Evolutionary conservation across 2,888 invertebrate genomes (phyloP), one percentile per base, ranked within the genome.

Genomic region (Agrilus cyanescens): DNA sequence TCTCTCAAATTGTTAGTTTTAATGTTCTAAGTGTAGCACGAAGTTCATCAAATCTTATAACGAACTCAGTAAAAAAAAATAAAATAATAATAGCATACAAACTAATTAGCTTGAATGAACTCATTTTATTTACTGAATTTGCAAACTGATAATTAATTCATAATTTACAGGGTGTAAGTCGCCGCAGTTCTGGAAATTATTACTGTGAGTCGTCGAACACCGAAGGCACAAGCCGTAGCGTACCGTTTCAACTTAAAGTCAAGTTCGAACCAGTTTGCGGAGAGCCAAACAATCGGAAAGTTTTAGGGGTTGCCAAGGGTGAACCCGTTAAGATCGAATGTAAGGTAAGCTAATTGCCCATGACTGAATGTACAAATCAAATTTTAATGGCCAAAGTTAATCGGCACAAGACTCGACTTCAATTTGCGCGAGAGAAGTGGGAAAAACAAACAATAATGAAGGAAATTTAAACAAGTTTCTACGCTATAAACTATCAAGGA

Each of bases 181-280:
- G 85, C 35, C 72, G 72, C 43, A 76, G 80, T 37, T 80, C 82
- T 4, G 85, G 85, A 1, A 71, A 76, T 37, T 87, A 87, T 67
- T 80, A 81, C 41, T 87, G 86, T 60, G 78, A 82, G 30, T 86
- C 84, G 3, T 78, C 80, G 52, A 87, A 86, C 65, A 74, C 75
- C 54, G 77, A 86, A 54, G 86, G 87, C 12, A 83, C 83, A 54
- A 82, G 85, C 0, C 76, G 76, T 50, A 85, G 85, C 60, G 81
- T 81, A 46, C 74, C 75, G 4, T 74, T 86, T 37, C 71, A 77
- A 53, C 67, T 87, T 55, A 80, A 83, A 62, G 82, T 87, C 43
- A 85, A 85, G 68, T 86, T 60, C 50, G 69, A 71, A 45, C 74
- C 75, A 14, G 66, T 74, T 31, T 75, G 75, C 54, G 66, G 66